Base-by-base conservation (phyloP, 2,888 invertebrate species). In the Exephanes ischioxanthus region DNA sequence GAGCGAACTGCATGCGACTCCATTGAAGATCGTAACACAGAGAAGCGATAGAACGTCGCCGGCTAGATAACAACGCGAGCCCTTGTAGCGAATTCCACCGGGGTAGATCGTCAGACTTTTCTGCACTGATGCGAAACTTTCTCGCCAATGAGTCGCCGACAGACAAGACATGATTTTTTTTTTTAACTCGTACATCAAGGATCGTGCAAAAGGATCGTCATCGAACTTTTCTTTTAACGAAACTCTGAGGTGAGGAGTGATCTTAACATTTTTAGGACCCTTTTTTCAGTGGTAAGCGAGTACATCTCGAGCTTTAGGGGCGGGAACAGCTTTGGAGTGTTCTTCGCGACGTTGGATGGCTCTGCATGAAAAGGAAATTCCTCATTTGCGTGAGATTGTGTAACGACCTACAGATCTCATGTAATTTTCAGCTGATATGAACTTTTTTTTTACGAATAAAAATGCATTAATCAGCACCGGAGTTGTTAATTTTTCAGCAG, bases 181-280 rank as follows among this genome's bases (percentile, higher is more conserved):
- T 3, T 37, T 45, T 45, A 16, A n/a, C 26, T 30, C 41, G 26
- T 58, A 61, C 45, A 41, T 41, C 37, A 45, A 45, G 30, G 30
- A 22, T 30, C 45, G 48, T 48, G 11, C 7, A 19, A 61, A 55
- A 79, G 37, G 6, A 16, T 45, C 9, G 7, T 1, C 11, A 41
- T 11, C 55, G 11, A 6, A 3, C 26, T 7, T 41, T 68, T 61
- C 70, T 70, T 61, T 4, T 22, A 14, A 51, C 33, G 33, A 19
- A 70, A 82, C 61, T 61, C 58, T 61, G 22, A 70, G 73, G 78
- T 79, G 58, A 70, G 22, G 73, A 68, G 11, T 73, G 58, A 26
- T 48, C 67, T 37, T 58, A 67, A 83, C 78, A 67, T 83, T 9
- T 45, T 9, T 45, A 14, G 3, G 45, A 45, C 11, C 3, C 14